Percentiles rank a stretch among this genome's conserved stretches.
phyloP scores from a whole-genome alignment of 2,113 vertebrate species.

The Uria aalge region DNA sequence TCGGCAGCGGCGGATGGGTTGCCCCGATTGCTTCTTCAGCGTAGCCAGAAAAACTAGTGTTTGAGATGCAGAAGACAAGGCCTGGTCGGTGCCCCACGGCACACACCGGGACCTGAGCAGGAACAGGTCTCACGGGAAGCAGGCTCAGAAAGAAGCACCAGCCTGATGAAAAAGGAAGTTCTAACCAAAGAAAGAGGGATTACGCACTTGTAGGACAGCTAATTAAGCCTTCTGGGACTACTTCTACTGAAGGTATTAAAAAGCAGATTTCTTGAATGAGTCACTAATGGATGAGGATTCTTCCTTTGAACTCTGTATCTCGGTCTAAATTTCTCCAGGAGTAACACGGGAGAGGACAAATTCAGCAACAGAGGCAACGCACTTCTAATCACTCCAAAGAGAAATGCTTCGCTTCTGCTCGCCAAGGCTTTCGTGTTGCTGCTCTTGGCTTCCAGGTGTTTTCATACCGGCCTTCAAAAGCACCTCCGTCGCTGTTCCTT shows the following conservation, averaged over 20 bases:
- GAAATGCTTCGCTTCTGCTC: not conserved
- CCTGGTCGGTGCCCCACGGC: not conserved
- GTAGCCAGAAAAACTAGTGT: not conserved
- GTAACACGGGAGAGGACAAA: not conserved
- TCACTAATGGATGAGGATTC: not conserved
- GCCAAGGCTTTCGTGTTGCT: fast-evolving
- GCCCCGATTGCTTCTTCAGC: not conserved
- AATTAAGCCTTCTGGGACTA: not conserved
- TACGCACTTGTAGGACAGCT: not conserved
- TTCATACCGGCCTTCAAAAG: not conserved
- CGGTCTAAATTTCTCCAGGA: not conserved
- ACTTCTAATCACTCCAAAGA: not conserved
- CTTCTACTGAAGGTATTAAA: not conserved
- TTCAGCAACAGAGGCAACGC: not conserved
- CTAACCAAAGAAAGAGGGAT: not conserved
- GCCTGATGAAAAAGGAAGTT: not conserved
- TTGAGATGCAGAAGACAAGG: not conserved
- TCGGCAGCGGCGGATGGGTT: not conserved
- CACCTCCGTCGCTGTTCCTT: not conserved
- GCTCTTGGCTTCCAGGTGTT: not conserved
- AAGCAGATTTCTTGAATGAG: not conserved
- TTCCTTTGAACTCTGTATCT: not conserved
- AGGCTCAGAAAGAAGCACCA: not conserved
- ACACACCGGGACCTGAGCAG: not conserved
- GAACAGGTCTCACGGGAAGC: not conserved